Base-by-base conservation (phyloP, 2,797 vertebrate genomes). In the Falco rusticolus region DNA sequence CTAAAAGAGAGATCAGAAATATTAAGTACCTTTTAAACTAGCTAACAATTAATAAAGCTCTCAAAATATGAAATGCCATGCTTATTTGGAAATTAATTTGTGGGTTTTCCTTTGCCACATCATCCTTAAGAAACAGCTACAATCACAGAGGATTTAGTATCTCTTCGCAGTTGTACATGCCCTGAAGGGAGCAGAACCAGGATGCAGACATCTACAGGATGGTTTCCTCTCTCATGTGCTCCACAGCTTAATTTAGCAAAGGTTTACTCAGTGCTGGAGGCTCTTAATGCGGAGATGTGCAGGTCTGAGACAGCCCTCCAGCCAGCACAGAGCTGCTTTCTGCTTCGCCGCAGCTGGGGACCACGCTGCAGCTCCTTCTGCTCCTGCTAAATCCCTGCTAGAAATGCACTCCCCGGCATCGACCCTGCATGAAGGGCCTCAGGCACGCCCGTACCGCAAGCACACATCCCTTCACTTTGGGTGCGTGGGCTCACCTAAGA, bases 1-100 rank as follows among this genome's bases (percentile, higher is more conserved):
- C 99, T 99, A 85, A 91, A 96, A 90, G 34, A 96, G 87, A 88
- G 57, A 95, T 63, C 15, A 91, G 50, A 90, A 85, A 79, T 72
- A 78, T 20, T 56, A 91, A 64, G 5, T 28, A 22, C 21, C n/a
- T 87, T 77, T 41, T 70, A 70, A 92, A 78, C 9, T 33, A 80
- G n/a, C 11, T 37, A 74, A 43, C 1, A 0, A 54, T 59, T 80
- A 78, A 45, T 47, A 87, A 81, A 74, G 17, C 10, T 82, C 65
- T 69, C 51, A 45, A 89, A 65, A 79, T 31, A 48, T 1, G 2
- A 91, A 77, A 91, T 18, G 4, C 8, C 56, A 34, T 45, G 24
- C 5, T 75, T 25, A 60, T 59, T 43, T 75, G 15, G 76, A 87
- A 82, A 69, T 22, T 39, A 33, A 48, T 47, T 57, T 10, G 8